A percentile compares a stretch with the other conserved stretches of the same genome.
Conservation (phyloP, 1,140 invertebrate genomes). For the Pseudomyrmex flavicornis region DNA sequence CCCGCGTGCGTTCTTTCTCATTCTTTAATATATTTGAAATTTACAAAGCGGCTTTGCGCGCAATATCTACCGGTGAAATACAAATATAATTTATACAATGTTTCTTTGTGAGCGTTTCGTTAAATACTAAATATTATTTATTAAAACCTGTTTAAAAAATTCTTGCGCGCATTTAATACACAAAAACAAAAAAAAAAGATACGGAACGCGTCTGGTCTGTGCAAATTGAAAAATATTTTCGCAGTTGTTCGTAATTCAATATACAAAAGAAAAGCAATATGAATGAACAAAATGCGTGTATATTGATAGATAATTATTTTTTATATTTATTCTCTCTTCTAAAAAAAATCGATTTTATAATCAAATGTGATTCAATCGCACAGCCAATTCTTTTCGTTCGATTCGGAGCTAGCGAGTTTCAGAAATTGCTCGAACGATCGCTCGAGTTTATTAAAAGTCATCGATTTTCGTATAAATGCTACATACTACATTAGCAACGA, state of each 20-base stretch:
- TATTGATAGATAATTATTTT: slow-evolving; percentile 25
- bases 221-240: slow-evolving; percentile 7
- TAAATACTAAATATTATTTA: background rate
- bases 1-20: background rate
- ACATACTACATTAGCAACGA: slow-evolving; percentile 3
- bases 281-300: slow-evolving; percentile 14
- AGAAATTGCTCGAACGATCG: background rate
- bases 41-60: background rate
- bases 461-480: slow-evolving; percentile 17
- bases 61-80: background rate
- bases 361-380: slow-evolving; percentile 19
- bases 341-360: slow-evolving; percentile 28
- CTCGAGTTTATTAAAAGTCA: slow-evolving; percentile 35
- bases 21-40: slow-evolving; percentile 12
- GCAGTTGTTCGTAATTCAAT: background rate
- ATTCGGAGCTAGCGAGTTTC: background rate
- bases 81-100: background rate
- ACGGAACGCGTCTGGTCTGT: background rate
- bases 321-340: slow-evolving; percentile 6
- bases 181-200: background rate
- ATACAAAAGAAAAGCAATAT: background rate
- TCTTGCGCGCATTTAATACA: background rate
- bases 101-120: background rate
- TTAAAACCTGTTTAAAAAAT: slow-evolving; percentile 14
- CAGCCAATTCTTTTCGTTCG: slow-evolving; percentile 16